phyloP scores from a whole-genome alignment of 1,140 invertebrate species.

The Pentalonia nigronervosa region DNA sequence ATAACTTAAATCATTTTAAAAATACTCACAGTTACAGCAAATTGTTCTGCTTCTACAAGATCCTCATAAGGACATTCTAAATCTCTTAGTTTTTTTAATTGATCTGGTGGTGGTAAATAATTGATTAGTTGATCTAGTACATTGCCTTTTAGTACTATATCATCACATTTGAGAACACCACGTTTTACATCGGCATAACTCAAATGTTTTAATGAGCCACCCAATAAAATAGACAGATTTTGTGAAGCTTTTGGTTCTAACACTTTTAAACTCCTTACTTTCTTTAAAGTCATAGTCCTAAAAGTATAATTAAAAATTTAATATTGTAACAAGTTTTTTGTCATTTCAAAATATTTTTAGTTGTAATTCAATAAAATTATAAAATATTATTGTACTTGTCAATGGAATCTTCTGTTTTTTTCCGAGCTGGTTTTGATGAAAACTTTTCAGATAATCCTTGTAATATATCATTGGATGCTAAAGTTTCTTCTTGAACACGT shows the following conservation, averaged over 20 bases:
- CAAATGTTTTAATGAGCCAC: conserved; percentile 89
- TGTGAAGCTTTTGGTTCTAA: conserved; percentile 92
- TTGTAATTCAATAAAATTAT: neutral
- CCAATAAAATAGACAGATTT: conserved; percentile 91
- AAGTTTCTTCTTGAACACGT: conserved; percentile 86
- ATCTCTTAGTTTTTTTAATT: conserved; percentile 82
- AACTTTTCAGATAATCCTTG: conserved; percentile 84
- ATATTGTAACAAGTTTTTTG: neutral
- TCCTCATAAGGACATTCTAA: conserved; percentile 80
- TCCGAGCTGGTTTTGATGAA: conserved; percentile 82
- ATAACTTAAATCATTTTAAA: neutral
- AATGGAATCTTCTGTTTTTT: conserved; percentile 73
- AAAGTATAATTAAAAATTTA: neutral
- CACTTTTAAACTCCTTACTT: conserved; percentile 89
- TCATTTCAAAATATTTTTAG: neutral
- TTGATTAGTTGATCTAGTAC: conserved; percentile 85
- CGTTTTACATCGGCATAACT: conserved; percentile 84
- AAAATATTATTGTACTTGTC: conserved; percentile 35
- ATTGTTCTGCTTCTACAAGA: conserved; percentile 92
- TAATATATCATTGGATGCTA: conserved; percentile 86
- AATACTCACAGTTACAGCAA: conserved; percentile 84
- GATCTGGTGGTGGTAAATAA: conserved; percentile 89
- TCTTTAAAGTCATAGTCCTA: conserved; percentile 76
- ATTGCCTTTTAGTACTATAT: conserved; percentile 79
- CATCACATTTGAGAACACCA: conserved; percentile 86